phyloP scores from a whole-genome alignment of 2,888 invertebrate species.

The Diplolepis rosae region DNA sequence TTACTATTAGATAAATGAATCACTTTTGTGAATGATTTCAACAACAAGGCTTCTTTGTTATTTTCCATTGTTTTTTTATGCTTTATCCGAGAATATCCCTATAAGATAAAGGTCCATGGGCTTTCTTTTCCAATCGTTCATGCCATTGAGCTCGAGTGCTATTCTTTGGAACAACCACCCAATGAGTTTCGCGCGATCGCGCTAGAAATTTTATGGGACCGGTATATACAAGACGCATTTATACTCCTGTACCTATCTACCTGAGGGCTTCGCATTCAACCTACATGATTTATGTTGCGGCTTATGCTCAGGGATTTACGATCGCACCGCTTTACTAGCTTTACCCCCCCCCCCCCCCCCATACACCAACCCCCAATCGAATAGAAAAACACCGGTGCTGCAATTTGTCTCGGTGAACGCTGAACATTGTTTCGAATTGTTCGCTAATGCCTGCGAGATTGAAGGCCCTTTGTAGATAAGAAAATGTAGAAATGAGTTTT shows the following conservation, averaged over 20 bases:
- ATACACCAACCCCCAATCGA: not conserved
- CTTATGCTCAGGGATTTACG: slow-evolving; percentile 40
- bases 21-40: too few species aligned
- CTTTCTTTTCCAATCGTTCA: not conserved
- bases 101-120: not conserved
- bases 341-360: not conserved
- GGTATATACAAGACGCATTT: slow-evolving; percentile 25
- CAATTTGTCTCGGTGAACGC: slow-evolving; percentile 3
- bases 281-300: slow-evolving; percentile 43
- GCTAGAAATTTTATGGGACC: slow-evolving; percentile 30
- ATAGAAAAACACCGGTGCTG: slow-evolving; percentile 3
- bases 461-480: not conserved
- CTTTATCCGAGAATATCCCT: not conserved
- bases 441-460: not conserved
- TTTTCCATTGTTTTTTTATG: slow-evolving; percentile 4
- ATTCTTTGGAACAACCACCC: slow-evolving; percentile 6
- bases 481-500: not conserved
- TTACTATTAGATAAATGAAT: too few species aligned
- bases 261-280: slow-evolving; percentile 41
- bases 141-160: not conserved
- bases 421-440: slow-evolving; percentile 1
- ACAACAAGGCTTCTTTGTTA: not conserved
- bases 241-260: slow-evolving; percentile 18
- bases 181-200: slow-evolving; percentile 28
- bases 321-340: slow-evolving; percentile 23